These are phyloP conservation scores for Synergus laeviventris DNA, from an alignment of 2,888 invertebrate species.

Conservation along the genomic window DNA sequence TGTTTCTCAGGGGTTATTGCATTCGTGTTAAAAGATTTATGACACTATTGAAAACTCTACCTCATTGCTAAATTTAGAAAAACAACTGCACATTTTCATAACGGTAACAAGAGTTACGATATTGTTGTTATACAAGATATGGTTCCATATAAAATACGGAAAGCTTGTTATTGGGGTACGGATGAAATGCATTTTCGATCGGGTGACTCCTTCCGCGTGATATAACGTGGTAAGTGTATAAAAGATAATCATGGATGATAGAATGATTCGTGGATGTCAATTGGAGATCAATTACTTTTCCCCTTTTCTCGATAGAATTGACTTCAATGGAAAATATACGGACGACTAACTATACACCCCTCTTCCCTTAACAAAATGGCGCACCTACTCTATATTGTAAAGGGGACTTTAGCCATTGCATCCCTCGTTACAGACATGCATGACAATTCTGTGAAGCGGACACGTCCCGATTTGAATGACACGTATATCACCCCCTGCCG, in stretches of 20 bases:
- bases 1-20: slow-evolving; percentile 11
- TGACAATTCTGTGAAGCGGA: slow-evolving; percentile 35
- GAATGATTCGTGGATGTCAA: slow-evolving; percentile 20
- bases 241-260: not conserved
- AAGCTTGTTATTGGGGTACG: not conserved
- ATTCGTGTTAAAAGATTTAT: slow-evolving; percentile 23
- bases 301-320: slow-evolving; percentile 12
- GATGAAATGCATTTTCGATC: not conserved
- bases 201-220: not conserved
- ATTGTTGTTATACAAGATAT: too few relatives aligned
- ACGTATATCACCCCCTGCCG: slow-evolving; percentile 31
- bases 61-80: slow-evolving; percentile 10
- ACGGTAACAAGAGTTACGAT: not conserved
- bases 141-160: too few relatives aligned
- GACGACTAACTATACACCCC: not conserved
- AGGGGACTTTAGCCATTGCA: slow-evolving; percentile 18
- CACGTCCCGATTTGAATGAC: slow-evolving; percentile 23
- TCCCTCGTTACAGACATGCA: slow-evolving; percentile 32
- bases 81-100: not conserved
- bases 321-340: slow-evolving; percentile 27
- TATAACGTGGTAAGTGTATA: not conserved
- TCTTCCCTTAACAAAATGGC: slow-evolving; percentile 14
- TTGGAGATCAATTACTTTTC: slow-evolving; percentile 38
- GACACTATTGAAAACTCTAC: slow-evolving; percentile 15
- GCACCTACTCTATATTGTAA: slow-evolving; percentile 32